Conservation (phyloP, 2,797 vertebrate genomes). For the Xenopus petersii region DNA sequence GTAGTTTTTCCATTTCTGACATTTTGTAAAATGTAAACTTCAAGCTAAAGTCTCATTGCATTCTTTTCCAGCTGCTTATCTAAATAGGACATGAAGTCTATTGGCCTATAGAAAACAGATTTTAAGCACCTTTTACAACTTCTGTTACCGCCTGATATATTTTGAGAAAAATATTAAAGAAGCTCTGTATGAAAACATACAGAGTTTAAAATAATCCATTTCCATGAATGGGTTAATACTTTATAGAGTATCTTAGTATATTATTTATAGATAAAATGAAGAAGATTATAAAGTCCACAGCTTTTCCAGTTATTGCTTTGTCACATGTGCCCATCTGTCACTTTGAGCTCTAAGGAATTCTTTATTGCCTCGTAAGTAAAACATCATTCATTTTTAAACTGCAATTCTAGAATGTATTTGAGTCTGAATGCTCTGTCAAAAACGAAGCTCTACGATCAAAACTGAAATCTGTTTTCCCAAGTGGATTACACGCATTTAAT, state of each 20-base stretch:
- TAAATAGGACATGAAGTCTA: too few species aligned
- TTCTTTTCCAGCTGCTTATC: too few species aligned
- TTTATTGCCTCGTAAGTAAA: slow-evolving; percentile 46
- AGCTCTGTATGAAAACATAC: too few species aligned
- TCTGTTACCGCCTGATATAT: too few species aligned
- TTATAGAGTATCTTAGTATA: neutral
- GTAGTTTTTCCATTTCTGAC: too few species aligned
- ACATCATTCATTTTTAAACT: slow-evolving; percentile 48
- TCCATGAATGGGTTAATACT: neutral
- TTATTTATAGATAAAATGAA: slow-evolving; percentile 13
- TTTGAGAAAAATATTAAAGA: too few species aligned
- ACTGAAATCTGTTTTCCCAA: slow-evolving; percentile 41
- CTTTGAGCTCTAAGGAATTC: slow-evolving; percentile 9
- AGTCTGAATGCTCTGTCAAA: slow-evolving; percentile 44
- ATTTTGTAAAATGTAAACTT: too few species aligned
- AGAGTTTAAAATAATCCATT: too few species aligned
- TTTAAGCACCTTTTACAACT: too few species aligned
- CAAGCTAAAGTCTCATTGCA: too few species aligned
- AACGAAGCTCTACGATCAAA: slow-evolving; percentile 27
- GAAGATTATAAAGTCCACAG: neutral
- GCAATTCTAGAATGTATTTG: slow-evolving; percentile 47
- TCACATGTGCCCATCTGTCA: slow-evolving; percentile 19
- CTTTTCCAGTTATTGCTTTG: slow-evolving; percentile 32
- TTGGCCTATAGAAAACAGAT: too few species aligned
- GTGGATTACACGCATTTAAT: slow-evolving; percentile 45